Conservation (phyloP, 1,140 invertebrate genomes). For the Teleogryllus occipitalis region DNA sequence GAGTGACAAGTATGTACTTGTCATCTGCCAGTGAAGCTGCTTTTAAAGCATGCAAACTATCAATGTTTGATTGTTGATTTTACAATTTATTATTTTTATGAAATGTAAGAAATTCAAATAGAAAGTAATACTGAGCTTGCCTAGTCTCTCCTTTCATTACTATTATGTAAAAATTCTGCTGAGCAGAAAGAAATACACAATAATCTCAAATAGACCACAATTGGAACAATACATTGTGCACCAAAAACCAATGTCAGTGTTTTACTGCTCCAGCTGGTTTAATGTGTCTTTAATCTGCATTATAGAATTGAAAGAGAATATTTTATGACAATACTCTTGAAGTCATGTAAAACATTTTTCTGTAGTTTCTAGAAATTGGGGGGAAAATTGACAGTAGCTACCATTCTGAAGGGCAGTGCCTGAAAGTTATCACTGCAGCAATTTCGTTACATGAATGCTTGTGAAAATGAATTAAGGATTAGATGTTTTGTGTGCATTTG, state of each 20-base stretch:
- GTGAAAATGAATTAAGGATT: background rate
- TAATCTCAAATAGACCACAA: no score
- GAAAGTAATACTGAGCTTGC: background rate
- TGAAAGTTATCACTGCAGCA: background rate
- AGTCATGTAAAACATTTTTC: background rate
- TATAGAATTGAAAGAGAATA: background rate
- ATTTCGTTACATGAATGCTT: background rate
- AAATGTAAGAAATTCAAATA: background rate
- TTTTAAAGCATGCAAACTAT: background rate
- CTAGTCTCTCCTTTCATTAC: background rate
- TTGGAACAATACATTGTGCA: background rate
- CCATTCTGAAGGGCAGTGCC: background rate
- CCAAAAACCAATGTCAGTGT: background rate
- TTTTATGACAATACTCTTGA: conserved; percentile 1
- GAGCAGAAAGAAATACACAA: background rate
- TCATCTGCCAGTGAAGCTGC: no score
- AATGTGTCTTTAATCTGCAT: background rate
- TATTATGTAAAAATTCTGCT: background rate
- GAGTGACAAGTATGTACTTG: no score
- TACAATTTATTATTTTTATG: background rate
- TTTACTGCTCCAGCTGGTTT: background rate
- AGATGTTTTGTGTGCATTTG: background rate
- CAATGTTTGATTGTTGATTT: background rate
- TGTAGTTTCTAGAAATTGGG: background rate
- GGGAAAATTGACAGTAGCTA: background rate